Evolutionary conservation across 2,113 vertebrate species (phyloP), one percentile per base, ranked within the genome.

Genomic region (Atractosteus spatula): DNA sequence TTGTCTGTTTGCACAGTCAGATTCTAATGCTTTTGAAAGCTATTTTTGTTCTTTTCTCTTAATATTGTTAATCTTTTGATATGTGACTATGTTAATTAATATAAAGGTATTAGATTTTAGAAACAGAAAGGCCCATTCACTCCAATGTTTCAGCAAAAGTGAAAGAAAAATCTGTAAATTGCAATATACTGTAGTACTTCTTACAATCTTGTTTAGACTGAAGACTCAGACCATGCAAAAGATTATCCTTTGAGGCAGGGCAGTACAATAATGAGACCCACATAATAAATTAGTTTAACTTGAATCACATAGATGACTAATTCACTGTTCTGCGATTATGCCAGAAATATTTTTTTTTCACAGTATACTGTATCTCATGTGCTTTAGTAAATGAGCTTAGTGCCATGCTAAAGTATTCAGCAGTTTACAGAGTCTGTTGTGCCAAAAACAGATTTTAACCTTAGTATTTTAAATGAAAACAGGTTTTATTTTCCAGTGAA

Each of bases 271-370:
- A 16, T 13, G 6, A 13, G 43, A 61, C 65, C 8, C 44, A 65
- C 43, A 41, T 70, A 55, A 47, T 41, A 65, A 72, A 14, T 7
- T 12, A 29, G 64, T 73, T 41, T 8, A 7, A 47, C 45, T 45
- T 10, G 63, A 61, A 70, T 17, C 55, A 62, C 66, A 12, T 17
- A 54, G 72, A n/a, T 59, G 66, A 29, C 16, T 70, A 54, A 45
- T 76, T 73, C 64, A 67, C 61, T 62, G 44, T 61, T 45, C 14
- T 45, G 64, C 42, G 66, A 17, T 29, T 8, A 4, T 68, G 64
- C 57, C 51, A 75, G 68, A 13, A 45, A 65, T 68, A 62, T 59
- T 65, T 45, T 69, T 72, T 79, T 55, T 72, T 78, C 71, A 76
- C 76, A 65, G 47, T 59, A 51, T 51, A 5, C 47, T 51, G 47